A percentile compares a stretch with the other conserved stretches of the same genome.
These are phyloP conservation scores for Sceloporus undulatus DNA, from an alignment of 2,113 vertebrate genomes.

Conservation along the genomic window DNA sequence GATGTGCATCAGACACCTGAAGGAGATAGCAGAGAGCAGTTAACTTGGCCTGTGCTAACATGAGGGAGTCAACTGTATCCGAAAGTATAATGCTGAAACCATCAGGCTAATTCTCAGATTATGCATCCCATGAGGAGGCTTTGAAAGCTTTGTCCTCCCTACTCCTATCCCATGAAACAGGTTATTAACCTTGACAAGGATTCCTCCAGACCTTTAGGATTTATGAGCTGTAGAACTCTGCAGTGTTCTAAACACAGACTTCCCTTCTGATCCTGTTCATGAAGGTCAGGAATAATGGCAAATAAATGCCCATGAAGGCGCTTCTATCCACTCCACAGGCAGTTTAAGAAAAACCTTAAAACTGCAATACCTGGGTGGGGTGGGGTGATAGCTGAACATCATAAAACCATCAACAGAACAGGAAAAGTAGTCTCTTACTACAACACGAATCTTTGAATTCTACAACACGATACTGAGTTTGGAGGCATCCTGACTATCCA, in stretches of 20 bases:
- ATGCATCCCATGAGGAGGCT: not conserved
- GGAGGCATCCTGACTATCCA: no score
- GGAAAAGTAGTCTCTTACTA: not conserved
- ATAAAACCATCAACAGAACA: not conserved
- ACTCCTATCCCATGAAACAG: conserved; percentile 3
- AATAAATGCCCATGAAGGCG: conserved; percentile 1
- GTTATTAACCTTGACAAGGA: conserved; percentile 25
- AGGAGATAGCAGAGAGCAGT: not conserved
- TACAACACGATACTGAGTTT: not conserved
- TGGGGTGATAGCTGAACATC: not conserved
- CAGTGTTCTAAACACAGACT: not conserved
- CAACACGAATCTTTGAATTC: no score
- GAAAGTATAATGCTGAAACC: conserved; percentile 18
- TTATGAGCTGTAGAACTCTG: conserved; percentile 23
- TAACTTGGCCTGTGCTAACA: not conserved
- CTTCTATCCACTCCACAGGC: not conserved
- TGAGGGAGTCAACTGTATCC: conserved; percentile 7
- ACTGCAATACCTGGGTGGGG: no score
- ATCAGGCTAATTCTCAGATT: conserved; percentile 13
- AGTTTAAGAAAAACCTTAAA: not conserved
- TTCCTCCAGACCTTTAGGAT: not conserved
- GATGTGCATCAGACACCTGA: not conserved
- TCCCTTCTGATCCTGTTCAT: not conserved
- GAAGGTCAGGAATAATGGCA: conserved; percentile 14
- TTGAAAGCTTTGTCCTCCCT: conserved; percentile 4